These are phyloP conservation scores for Trichosurus vulpecula DNA, from an alignment of 2,797 vertebrate genomes.

Conservation along the genomic window DNA sequence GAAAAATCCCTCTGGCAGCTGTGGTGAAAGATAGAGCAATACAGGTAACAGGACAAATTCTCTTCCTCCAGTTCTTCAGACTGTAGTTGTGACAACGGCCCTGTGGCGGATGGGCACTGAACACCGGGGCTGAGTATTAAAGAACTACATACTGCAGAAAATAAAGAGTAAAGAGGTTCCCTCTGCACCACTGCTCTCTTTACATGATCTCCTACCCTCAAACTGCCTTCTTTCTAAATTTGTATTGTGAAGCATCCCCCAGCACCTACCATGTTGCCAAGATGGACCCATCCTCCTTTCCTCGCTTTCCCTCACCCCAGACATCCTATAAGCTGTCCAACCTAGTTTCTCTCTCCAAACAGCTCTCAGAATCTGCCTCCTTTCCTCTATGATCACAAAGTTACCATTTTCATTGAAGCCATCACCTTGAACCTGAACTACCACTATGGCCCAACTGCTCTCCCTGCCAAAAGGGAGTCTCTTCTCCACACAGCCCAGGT, in stretches of 20 bases:
- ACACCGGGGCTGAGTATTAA: not conserved
- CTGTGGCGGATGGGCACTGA: not conserved
- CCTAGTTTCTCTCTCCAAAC: not conserved
- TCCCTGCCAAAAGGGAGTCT: not conserved
- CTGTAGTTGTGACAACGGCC: not conserved
- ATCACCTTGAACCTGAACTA: not conserved
- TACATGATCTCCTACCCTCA: not conserved
- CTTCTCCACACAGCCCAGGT: not conserved
- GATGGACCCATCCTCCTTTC: not conserved
- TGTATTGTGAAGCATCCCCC: not conserved
- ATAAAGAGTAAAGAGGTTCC: not conserved
- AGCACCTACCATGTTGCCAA: not conserved
- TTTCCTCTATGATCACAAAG: not conserved
- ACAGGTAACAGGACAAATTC: not conserved
- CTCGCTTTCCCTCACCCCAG: not conserved
- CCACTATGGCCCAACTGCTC: not conserved
- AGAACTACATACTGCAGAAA: not conserved
- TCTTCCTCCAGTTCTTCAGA: not conserved
- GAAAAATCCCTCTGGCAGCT: too few species aligned
- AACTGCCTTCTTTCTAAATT: not conserved
- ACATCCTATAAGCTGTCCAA: not conserved
- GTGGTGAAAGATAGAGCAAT: not conserved
- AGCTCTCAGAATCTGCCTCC: not conserved
- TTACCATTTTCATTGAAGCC: not conserved
- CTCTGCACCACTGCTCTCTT: not conserved